Percentiles rank a stretch among this genome's conserved stretches.
These are phyloP conservation scores for Rhombomys opimus DNA, from an alignment of 2,113 vertebrate species.

Conservation along the genomic window DNA sequence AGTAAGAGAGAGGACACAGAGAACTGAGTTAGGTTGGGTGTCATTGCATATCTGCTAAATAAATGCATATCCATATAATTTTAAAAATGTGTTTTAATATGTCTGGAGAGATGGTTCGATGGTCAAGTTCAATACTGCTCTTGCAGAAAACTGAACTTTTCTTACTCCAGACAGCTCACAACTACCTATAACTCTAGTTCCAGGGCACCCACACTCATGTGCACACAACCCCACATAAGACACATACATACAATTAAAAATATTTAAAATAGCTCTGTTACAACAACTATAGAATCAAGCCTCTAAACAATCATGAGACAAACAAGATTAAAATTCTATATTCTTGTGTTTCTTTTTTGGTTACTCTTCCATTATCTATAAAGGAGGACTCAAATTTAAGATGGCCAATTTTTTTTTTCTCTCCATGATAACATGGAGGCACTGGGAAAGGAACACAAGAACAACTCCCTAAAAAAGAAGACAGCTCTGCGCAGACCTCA, in stretches of 20 bases:
- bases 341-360: conserved; percentile 23
- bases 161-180: not conserved
- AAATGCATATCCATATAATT: not conserved
- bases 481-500: not conserved
- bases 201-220: not conserved
- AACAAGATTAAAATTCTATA: conserved; percentile 42
- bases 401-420: not conserved
- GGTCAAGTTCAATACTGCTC: not conserved
- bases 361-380: not conserved
- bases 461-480: not conserved
- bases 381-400: not conserved
- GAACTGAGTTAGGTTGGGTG: not conserved
- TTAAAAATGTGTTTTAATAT: not conserved
- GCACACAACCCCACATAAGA: not conserved
- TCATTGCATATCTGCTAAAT: not conserved
- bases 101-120: not conserved
- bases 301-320: conserved; percentile 32
- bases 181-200: not conserved
- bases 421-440: not conserved
- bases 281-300: conserved; percentile 27
- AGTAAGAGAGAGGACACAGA: not conserved
- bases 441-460: not conserved
- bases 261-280: conserved; percentile 11
- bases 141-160: not conserved
- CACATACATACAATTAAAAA: not conserved